phyloP scores from a whole-genome alignment of 2,113 vertebrate species.

The Trachemys scripta region DNA sequence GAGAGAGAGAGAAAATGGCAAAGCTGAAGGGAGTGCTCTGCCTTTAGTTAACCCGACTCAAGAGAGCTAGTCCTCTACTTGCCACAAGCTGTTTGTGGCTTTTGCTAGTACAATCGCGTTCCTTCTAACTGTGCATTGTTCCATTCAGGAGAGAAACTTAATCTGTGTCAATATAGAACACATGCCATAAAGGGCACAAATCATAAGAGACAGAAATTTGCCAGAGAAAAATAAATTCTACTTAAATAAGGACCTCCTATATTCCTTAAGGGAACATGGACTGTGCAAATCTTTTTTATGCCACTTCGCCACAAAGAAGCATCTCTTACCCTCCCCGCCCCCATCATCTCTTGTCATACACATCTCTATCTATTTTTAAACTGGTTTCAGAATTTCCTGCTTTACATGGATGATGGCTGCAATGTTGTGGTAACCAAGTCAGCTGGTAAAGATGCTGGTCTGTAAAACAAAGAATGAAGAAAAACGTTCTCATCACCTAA shows the following conservation, averaged over 20 bases:
- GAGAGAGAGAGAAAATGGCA: constrained; percentile 27
- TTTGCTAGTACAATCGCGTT: constrained; percentile 69
- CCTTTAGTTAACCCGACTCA: constrained; percentile 38
- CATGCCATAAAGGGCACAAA: constrained; percentile 63
- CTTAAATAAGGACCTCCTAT: background rate
- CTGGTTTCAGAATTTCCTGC: background rate
- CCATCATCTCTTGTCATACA: background rate
- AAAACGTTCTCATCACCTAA: background rate
- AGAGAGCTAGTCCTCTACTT: constrained; percentile 23
- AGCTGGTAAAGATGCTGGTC: background rate
- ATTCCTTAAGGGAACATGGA: background rate
- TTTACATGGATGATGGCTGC: background rate
- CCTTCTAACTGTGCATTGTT: constrained; percentile 71
- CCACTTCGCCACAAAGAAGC: background rate
- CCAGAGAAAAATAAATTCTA: background rate
- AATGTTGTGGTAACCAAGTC: background rate
- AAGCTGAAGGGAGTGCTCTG: constrained; percentile 19
- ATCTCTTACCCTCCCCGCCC: background rate
- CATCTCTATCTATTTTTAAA: background rate
- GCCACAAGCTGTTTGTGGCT: background rate
- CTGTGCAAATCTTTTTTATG: background rate
- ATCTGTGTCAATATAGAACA: constrained; percentile 75
- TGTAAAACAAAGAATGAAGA: background rate
- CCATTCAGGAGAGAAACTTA: constrained; percentile 75
- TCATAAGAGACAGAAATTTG: constrained; percentile 39